Conservation (phyloP, 2,797 vertebrate genomes). For the Pangasius krempfi region DNA sequence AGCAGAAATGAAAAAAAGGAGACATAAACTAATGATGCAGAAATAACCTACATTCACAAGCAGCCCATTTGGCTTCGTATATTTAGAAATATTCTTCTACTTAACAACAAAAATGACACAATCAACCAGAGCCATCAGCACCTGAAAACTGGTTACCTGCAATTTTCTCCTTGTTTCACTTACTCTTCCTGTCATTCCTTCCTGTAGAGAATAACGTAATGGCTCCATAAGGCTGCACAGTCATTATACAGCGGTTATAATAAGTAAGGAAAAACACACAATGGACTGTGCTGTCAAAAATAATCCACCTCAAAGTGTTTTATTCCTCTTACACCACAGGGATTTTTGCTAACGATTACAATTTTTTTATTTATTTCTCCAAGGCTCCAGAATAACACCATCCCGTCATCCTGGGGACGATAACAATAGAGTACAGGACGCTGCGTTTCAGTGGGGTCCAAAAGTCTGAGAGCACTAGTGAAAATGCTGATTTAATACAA, state of each 20-base stretch:
- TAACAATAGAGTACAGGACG: neutral
- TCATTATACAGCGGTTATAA: neutral
- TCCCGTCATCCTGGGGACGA: neutral
- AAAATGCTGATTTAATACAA: neutral
- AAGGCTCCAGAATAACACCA: neutral
- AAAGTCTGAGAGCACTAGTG: neutral
- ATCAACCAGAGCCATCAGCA: conserved; percentile 11
- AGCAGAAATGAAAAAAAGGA: neutral
- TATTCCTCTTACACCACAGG: neutral
- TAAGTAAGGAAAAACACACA: neutral
- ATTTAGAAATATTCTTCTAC: conserved; percentile 17
- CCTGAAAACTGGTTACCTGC: conserved; percentile 22
- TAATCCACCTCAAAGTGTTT: neutral
- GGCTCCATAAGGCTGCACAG: conserved; percentile 16
- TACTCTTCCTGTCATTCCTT: conserved; percentile 28
- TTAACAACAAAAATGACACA: conserved; percentile 41
- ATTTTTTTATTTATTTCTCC: neutral
- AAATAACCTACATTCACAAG: conserved; percentile 56
- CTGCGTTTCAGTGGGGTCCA: neutral
- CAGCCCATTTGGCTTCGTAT: conserved; percentile 1
- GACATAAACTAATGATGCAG: conserved; percentile 48
- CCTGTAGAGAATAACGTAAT: conserved; percentile 30
- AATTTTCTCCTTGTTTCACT: conserved; percentile 34
- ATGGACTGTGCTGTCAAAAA: neutral
- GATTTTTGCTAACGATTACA: neutral